Percentiles rank a stretch among this genome's conserved stretches.
phyloP scores from a whole-genome alignment of 2,113 vertebrate genomes.

The Cricetomys ansorgei region DNA sequence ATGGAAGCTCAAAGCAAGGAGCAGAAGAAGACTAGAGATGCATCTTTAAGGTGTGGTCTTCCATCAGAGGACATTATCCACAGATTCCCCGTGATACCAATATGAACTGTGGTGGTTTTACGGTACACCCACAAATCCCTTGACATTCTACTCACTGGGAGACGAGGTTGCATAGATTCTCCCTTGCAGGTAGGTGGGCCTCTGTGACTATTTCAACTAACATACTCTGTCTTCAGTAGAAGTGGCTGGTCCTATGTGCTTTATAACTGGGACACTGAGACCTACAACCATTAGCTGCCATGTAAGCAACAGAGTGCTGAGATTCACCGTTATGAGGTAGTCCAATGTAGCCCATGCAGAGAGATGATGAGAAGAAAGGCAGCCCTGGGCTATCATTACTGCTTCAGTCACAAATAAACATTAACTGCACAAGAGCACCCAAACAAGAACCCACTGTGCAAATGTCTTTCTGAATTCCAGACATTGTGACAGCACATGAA shows the following conservation, averaged over 20 bases:
- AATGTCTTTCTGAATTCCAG: background rate
- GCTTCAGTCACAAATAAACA: background rate
- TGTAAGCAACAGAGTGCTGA: background rate
- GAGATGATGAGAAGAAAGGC: background rate
- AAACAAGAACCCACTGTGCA: background rate
- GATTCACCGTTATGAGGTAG: background rate
- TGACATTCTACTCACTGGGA: background rate
- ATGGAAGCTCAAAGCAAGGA: background rate
- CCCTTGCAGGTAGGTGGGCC: background rate
- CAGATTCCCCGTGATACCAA: background rate
- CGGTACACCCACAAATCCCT: background rate
- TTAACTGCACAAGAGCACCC: accelerated
- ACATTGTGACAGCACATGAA: background rate
- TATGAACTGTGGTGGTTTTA: background rate
- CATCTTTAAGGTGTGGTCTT: background rate
- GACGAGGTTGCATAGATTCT: background rate
- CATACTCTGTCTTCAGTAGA: background rate
- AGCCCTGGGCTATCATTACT: accelerated
- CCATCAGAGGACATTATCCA: background rate
- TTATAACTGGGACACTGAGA: background rate
- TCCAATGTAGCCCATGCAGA: background rate
- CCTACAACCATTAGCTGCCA: background rate
- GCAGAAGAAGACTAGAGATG: background rate
- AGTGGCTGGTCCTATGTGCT: background rate
- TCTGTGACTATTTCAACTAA: background rate